Evolutionary conservation across 2,113 vertebrate species (phyloP).

Genomic region (Scomber japonicus): DNA sequence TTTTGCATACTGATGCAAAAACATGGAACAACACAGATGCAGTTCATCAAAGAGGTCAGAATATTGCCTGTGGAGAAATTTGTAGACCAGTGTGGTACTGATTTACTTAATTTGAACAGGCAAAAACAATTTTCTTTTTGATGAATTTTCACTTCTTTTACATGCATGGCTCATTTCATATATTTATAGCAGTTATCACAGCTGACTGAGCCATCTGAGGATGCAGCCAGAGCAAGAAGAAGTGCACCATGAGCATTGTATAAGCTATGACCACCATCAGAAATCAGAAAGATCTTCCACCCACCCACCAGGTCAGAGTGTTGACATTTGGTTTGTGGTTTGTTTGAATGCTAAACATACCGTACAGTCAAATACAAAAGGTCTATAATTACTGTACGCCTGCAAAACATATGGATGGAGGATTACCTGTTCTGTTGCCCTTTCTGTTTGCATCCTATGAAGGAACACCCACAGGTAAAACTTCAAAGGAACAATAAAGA

Average conservation of each 20-base stretch:
- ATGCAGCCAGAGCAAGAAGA: neutral
- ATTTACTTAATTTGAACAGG: neutral
- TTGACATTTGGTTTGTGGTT: conserved; percentile 8
- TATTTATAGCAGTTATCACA: neutral
- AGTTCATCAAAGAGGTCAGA: neutral
- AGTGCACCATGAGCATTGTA: neutral
- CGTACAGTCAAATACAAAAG: neutral
- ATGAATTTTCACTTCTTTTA: neutral
- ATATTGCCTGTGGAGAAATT: neutral
- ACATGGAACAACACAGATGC: neutral
- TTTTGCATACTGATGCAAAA: neutral
- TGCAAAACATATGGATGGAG: conserved; percentile 1
- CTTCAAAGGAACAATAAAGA: conserved; percentile 45
- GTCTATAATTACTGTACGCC: neutral
- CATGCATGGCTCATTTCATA: neutral
- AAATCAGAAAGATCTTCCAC: too few relatives aligned
- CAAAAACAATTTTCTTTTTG: neutral
- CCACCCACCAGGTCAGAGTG: neutral
- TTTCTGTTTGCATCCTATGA: neutral
- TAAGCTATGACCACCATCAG: neutral
- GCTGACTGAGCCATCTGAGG: neutral
- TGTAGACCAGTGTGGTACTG: neutral
- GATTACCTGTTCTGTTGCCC: neutral
- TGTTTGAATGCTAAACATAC: conserved; percentile 2
- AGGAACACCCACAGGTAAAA: conserved; percentile 25